Base-by-base conservation (phyloP, 2,888 invertebrate genomes). In the Lithophane leautieri region DNA sequence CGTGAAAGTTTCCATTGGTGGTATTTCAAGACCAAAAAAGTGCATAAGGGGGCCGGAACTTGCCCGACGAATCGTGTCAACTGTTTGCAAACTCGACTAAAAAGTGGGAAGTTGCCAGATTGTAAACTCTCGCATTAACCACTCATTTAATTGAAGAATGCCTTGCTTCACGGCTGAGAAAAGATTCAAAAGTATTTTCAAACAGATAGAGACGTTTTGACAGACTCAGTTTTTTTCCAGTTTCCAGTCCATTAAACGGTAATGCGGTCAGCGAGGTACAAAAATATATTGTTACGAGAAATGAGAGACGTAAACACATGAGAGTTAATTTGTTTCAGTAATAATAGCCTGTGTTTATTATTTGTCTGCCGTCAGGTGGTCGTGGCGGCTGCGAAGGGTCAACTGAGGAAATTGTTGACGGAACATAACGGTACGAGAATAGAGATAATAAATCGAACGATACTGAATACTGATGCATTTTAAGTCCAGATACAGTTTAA, bases 11-110 rank as follows among this genome's bases (percentile, higher is more conserved):
- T 90, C 80, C 88, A 85, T 89, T 88, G 86, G 89, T 89, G 87
- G 87, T 63, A 86, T 87, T 91, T 90, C 87, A 88, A 88, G 81
- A 90, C 90, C 90, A 91, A 93, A 93, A 93, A 92, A 91, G 90
- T 91, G 89, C 90, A 92, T 86, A 90, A 91, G 89, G 85, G 74
- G 87, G 88, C 88, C 89, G 89, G 89, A 91, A 93, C 89, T 92
- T 90, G 88, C 88, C 77, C 87, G 83, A 86, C 81, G 85, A 90
- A 89, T 89, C 88, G 90, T 91, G 92, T 92, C 92, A 92, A 93
- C 90, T 73, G 87, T 91, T 92, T 88, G 90, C 89, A 83, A 94
- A 94, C 91, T 93, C 87, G 83, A 91, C 91, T 93, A 92, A 93
- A 91, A 90, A 94, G 91, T 91, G 87, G 86, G 89, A 89, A 90